Percentiles rank a stretch among this genome's conserved stretches.
Evolutionary conservation across 2,797 vertebrate species (phyloP).

Genomic region (Gadopsis bispinosus): DNA sequence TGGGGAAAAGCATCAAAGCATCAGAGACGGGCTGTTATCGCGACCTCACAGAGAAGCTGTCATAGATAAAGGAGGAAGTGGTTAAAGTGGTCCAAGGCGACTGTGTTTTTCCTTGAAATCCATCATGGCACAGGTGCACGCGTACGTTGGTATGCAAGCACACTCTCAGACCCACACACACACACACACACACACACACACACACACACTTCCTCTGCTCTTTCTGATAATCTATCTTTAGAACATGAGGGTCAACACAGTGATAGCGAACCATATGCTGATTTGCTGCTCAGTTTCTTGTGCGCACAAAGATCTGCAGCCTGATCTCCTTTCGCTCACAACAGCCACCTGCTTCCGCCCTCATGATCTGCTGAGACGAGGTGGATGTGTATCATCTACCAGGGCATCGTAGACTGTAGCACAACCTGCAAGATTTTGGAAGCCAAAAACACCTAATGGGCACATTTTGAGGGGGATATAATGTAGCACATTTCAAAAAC

Average conservation of each 20-base stretch:
- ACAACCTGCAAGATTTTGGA: conserved; percentile 7
- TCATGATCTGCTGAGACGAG: conserved; percentile 23
- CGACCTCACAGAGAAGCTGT: conserved; percentile 50
- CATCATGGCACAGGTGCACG: conserved; percentile 45
- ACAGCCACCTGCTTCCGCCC: conserved; percentile 61
- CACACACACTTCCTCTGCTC: conserved; percentile 23
- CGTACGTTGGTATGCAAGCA: conserved; percentile 29
- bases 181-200: conserved; percentile 22
- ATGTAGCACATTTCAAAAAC: background rate
- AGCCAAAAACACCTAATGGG: background rate
- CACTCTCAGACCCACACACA: conserved; percentile 24
- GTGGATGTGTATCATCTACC: conserved; percentile 43
- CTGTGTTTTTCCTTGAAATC: conserved; percentile 47
- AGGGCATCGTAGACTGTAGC: conserved; percentile 26
- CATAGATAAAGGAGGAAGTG: conserved; percentile 79
- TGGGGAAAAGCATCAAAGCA: conserved; percentile 71
- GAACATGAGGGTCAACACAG: conserved; percentile 38
- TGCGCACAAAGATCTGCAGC: conserved; percentile 61
- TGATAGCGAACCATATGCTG: conserved; percentile 64
- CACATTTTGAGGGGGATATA: background rate
- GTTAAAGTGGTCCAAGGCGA: conserved; percentile 68
- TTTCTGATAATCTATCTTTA: conserved; percentile 50
- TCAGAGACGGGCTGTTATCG: conserved; percentile 70
- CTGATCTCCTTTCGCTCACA: conserved; percentile 50
- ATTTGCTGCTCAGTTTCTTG: conserved; percentile 56